Percentiles rank a stretch among this genome's conserved stretches.
Evolutionary conservation across 2,113 vertebrate species (phyloP).

Genomic region (Numenius arquata): DNA sequence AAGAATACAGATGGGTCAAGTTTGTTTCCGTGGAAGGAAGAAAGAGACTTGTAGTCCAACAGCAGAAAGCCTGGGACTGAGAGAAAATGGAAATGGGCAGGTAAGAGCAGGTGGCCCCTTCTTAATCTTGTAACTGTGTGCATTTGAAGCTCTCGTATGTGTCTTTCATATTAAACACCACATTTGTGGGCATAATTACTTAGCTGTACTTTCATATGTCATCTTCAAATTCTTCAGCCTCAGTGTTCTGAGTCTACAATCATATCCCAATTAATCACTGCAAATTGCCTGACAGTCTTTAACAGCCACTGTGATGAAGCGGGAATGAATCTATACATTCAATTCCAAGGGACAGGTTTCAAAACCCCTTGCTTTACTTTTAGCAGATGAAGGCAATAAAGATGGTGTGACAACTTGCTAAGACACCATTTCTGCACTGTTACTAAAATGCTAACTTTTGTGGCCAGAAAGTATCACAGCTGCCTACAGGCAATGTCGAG

Average conservation of each 20-base stretch:
- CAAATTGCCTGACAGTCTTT: conserved; percentile 68
- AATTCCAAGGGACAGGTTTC: conserved; percentile 3
- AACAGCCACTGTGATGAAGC: conserved; percentile 54
- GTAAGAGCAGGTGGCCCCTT: neutral
- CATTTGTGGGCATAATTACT: conserved; percentile 68
- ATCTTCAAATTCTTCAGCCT: conserved; percentile 68
- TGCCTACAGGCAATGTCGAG: neutral
- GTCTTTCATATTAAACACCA: conserved; percentile 60
- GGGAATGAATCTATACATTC: conserved; percentile 56
- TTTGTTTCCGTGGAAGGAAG: neutral
- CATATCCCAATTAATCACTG: conserved; percentile 67
- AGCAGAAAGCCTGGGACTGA: neutral
- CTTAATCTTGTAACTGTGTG: neutral
- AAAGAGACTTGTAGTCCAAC: neutral
- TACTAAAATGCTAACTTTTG: conserved; percentile 20
- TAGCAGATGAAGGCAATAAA: conserved; percentile 46
- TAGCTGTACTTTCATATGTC: conserved; percentile 63
- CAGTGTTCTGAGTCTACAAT: conserved; percentile 55
- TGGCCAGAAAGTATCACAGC: neutral
- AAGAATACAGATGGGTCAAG: neutral
- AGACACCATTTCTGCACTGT: conserved; percentile 9
- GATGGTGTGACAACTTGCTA: conserved; percentile 30
- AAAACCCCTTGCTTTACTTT: neutral
- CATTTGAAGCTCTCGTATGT: conserved; percentile 11
- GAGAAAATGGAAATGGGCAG: neutral